Conservation (phyloP, 1,140 invertebrate genomes). For the Sitodiplosis mosellana region DNA sequence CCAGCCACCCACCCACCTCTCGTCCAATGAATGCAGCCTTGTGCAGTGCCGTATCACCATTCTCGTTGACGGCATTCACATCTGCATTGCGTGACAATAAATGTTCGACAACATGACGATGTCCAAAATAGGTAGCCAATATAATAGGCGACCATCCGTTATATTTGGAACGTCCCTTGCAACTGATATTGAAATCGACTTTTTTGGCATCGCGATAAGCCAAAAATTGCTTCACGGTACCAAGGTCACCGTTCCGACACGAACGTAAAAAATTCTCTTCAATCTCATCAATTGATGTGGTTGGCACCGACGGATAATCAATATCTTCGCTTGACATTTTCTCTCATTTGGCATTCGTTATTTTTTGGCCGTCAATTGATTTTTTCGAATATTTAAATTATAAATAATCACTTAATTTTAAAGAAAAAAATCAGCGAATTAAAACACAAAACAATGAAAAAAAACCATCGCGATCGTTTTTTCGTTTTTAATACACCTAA, state of each 20-base stretch:
- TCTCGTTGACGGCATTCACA: slow-evolving; percentile 27
- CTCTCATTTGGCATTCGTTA: no score
- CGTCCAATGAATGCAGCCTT: slow-evolving; percentile 30
- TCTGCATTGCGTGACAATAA: slow-evolving; percentile 26
- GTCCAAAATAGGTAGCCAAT: slow-evolving; percentile 28
- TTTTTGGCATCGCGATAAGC: slow-evolving; percentile 22
- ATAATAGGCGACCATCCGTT: slow-evolving; percentile 32
- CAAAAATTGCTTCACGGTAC: slow-evolving; percentile 25
- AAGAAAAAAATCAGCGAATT: no score
- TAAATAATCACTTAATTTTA: no score
- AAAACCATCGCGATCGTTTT: no score
- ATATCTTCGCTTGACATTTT: no score
- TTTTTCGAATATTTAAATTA: no score
- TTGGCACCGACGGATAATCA: no score
- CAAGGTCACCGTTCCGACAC: slow-evolving; percentile 25
- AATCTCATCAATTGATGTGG: no score
- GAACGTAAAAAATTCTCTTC: not conserved
- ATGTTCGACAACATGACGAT: slow-evolving; percentile 25
- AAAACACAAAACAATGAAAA: no score
- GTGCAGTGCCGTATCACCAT: slow-evolving; percentile 28
- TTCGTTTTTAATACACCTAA: no score
- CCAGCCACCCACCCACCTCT: slow-evolving; percentile 16
- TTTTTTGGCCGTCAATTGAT: no score
- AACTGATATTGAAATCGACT: slow-evolving; percentile 26
- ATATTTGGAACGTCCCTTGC: slow-evolving; percentile 29